These are phyloP conservation scores for Hyla sarda DNA, from an alignment of 2,113 vertebrate species.

Conservation along the genomic window DNA sequence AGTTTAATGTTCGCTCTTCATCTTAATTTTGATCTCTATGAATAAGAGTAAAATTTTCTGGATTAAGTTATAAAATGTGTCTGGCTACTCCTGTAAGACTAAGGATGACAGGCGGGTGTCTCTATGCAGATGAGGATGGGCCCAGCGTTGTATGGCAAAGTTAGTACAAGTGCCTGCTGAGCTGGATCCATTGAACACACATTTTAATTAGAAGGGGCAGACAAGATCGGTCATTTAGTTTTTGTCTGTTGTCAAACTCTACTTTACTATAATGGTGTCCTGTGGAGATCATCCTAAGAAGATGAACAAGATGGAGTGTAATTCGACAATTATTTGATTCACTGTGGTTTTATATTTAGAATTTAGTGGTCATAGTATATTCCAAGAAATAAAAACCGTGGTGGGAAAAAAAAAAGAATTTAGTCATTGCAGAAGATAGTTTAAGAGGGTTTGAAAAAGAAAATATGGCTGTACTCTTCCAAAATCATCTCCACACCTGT, in stretches of 20 bases:
- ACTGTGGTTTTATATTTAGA: not conserved
- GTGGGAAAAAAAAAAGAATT: not conserved
- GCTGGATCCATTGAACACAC: not conserved
- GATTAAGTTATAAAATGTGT: not conserved
- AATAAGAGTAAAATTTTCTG: not conserved
- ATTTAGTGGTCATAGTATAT: not conserved
- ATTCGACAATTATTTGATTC: not conserved
- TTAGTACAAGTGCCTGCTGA: not conserved
- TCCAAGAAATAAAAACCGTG: not conserved
- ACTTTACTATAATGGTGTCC: conserved; percentile 10
- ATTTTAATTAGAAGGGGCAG: conserved; percentile 25
- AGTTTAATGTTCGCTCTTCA: not conserved
- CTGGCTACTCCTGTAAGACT: not conserved
- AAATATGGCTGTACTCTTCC: too few relatives aligned
- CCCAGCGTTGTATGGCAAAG: not conserved
- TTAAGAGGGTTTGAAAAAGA: not conserved
- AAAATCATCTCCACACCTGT: too few relatives aligned
- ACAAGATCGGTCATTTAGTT: not conserved
- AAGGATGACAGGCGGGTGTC: not conserved
- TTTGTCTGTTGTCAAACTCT: conserved; percentile 31
- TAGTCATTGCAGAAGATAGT: not conserved
- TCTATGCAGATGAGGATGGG: not conserved
- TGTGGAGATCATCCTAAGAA: not conserved
- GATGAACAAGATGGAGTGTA: not conserved
- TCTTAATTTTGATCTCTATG: not conserved